Evolutionary conservation across 2,113 vertebrate genomes (phyloP), one percentile per base, ranked within the genome.

Genomic region (Grallaria varia): DNA sequence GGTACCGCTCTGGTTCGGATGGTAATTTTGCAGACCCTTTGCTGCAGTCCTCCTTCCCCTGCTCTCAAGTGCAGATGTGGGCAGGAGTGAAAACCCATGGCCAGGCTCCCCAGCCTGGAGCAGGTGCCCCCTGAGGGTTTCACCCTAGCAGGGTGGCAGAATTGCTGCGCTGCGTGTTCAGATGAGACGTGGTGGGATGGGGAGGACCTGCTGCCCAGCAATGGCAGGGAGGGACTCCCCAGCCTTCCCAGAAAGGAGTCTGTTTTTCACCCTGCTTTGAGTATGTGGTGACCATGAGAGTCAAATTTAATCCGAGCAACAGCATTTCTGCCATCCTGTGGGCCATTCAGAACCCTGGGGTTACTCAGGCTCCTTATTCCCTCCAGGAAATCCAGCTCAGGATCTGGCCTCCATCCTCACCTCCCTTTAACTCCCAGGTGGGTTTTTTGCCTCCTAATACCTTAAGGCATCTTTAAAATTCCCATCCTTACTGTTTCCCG

Each of bases 131-230:
- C 40, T 8, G 1, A n/a, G 72, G 49, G 42, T 18, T 4, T 35
- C 40, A 21, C 4, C 37, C 59, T 47, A 25, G 52, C 27, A 7
- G 50, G 42, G 31, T 17, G 37, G 44, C 44, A 37, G 44, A 3
- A 6, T 39, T 30, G 1, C 23, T 22, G 21, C 3, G 21, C 31
- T 1, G 1, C 44, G 45, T 1, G 3, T 14, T 27, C 1, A 2
- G 47, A 22, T 28, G n/a, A 22, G 47, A 37, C 0, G 2, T 39
- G 40, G 71, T 10, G 22, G 60, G 68, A 33, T 22, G 25, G 31
- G 35, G 40, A 37, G 18, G 25, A 73, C 58, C 50, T 2, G 8
- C 64, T 42, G 31, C 55, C 55, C 2, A 3, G 28, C 4, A 4
- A 22, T 3, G 23, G 35, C 23, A 27, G 27, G 6, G 22, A 52